Conservation (phyloP, 2,888 invertebrate species). For the Acleris holmiana region DNA sequence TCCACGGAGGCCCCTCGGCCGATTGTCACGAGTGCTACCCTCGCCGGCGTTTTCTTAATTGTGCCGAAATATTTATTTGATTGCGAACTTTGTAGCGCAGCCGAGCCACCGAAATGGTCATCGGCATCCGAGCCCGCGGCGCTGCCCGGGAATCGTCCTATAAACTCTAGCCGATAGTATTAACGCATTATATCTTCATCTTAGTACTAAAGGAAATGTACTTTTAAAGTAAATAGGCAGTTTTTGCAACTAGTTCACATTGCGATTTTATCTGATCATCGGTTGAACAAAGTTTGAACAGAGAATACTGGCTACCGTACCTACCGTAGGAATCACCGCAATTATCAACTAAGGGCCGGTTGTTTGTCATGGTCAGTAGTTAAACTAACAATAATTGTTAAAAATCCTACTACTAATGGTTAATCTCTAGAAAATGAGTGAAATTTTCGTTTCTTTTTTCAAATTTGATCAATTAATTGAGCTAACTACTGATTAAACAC, state of each 20-base stretch:
- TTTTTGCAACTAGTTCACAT: not conserved
- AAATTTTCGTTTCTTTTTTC: too few relatives aligned
- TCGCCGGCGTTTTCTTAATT: constrained; percentile 83
- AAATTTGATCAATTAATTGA: too few relatives aligned
- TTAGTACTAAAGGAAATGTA: not conserved
- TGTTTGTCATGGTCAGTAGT: too few relatives aligned
- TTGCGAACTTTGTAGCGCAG: constrained; percentile 79
- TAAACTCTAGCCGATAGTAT: constrained; percentile 52
- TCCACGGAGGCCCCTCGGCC: constrained; percentile 63
- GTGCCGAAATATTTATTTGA: constrained; percentile 85
- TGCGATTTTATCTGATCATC: too few relatives aligned
- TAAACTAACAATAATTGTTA: too few relatives aligned
- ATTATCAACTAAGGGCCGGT: too few relatives aligned
- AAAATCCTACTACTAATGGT: too few relatives aligned
- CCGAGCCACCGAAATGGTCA: constrained; percentile 82
- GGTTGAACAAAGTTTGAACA: too few relatives aligned
- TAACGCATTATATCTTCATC: constrained; percentile 13
- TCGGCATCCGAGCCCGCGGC: constrained; percentile 76
- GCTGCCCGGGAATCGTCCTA: constrained; percentile 65
- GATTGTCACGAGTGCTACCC: constrained; percentile 82
- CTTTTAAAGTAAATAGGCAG: not conserved
- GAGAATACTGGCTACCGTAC: too few relatives aligned
- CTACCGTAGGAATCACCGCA: too few relatives aligned
- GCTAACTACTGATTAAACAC: too few relatives aligned
- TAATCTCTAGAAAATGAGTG: too few relatives aligned